Evolutionary conservation across 2,888 invertebrate genomes (phyloP).

Genomic region (Hydriomena furcata): DNA sequence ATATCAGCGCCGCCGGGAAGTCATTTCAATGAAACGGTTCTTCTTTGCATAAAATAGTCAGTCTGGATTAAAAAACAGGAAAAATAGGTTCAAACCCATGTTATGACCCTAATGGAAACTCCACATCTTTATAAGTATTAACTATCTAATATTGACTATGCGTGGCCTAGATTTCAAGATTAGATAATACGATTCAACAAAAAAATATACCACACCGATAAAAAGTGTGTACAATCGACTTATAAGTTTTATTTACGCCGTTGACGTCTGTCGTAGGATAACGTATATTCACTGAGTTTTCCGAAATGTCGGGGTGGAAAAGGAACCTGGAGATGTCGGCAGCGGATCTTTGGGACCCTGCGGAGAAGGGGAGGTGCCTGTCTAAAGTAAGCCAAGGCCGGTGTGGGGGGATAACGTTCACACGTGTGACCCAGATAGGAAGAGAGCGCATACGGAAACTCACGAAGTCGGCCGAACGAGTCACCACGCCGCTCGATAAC

Average conservation of each 20-base stretch:
- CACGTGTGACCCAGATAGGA: conserved; percentile 82
- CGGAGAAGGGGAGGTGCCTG: conserved; percentile 72
- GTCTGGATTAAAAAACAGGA: too few relatives aligned
- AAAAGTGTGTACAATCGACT: background rate
- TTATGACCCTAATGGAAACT: background rate
- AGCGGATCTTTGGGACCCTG: conserved; percentile 34
- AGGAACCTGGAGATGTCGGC: conserved; percentile 35
- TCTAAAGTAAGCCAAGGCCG: conserved; percentile 81
- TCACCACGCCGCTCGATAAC: conserved; percentile 55
- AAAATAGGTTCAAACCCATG: too few relatives aligned
- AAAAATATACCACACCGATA: conserved; percentile 3
- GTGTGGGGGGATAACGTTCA: conserved; percentile 77
- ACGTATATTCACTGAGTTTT: conserved; percentile 1
- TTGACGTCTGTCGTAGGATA: conserved; percentile 10
- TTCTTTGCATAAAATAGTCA: too few relatives aligned
- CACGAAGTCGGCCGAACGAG: conserved; percentile 56
- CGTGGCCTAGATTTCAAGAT: conserved; percentile 23
- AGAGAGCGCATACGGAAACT: conserved; percentile 65
- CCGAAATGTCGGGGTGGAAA: conserved; percentile 12
- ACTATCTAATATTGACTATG: background rate
- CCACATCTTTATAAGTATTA: background rate
- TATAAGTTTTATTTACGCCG: conserved; percentile 3
- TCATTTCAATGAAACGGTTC: conserved; percentile 1
- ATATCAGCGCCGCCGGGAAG: background rate
- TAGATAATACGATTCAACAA: conserved; percentile 13